A percentile compares a stretch with the other conserved stretches of the same genome.
Evolutionary conservation across 2,888 invertebrate species (phyloP).

Genomic region (Zygothrica quintamaculata): DNA sequence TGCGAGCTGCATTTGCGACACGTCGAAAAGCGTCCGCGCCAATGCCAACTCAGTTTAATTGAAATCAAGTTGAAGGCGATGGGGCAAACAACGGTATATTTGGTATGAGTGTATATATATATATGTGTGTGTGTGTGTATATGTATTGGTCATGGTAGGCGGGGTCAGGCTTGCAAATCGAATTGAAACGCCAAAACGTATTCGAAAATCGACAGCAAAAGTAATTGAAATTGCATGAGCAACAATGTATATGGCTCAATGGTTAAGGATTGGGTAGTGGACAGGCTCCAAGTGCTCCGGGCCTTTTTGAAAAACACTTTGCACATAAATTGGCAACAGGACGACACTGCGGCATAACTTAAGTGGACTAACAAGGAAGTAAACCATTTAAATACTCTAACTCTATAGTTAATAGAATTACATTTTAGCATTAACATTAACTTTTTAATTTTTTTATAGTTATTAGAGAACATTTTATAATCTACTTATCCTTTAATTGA

Average conservation of each 20-base stretch:
- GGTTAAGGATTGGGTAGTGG: conserved; percentile 35
- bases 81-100: conserved; percentile 7
- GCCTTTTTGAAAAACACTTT: conserved; percentile 28
- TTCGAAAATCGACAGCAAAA: conserved; percentile 80
- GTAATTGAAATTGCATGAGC: conserved; percentile 83
- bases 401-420: no score
- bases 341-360: conserved; percentile 46
- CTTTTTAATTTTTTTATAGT: no score
- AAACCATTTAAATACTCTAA: conserved; percentile 25
- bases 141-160: conserved; percentile 28
- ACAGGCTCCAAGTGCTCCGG: conserved; percentile 26
- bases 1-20: conserved; percentile 72
- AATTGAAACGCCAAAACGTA: conserved; percentile 75
- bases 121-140: conserved; percentile 3
- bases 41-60: conserved; percentile 78
- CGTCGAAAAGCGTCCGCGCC: conserved; percentile 72
- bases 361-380: conserved; percentile 7
- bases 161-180: conserved; percentile 70
- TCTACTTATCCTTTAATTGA: no score
- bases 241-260: conserved; percentile 65
- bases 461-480: no score
- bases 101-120: conserved; percentile 4
- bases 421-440: no score
- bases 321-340: conserved; percentile 69
- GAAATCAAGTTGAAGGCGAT: conserved; percentile 64